phyloP scores from a whole-genome alignment of 2,888 invertebrate genomes.

The Melieria crassipennis region DNA sequence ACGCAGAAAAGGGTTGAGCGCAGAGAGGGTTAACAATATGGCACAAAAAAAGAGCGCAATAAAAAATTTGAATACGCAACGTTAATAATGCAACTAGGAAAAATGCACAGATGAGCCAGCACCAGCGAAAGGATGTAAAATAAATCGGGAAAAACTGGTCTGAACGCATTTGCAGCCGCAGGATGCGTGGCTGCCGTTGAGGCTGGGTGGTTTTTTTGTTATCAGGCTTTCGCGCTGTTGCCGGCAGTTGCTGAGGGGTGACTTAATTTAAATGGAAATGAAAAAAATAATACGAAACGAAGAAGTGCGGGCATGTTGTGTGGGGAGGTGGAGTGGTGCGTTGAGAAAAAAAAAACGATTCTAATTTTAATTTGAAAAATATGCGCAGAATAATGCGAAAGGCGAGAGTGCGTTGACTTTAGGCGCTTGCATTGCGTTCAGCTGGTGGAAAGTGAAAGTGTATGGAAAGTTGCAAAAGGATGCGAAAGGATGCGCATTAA shows the following conservation, averaged over 20 bases:
- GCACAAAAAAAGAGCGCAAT: not conserved
- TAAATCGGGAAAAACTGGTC: conserved; percentile 4
- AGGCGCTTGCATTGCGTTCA: not conserved
- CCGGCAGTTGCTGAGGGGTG: conserved; percentile 48
- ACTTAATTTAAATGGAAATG: conserved; percentile 50
- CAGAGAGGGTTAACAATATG: conserved; percentile 43
- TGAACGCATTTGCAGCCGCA: conserved; percentile 26
- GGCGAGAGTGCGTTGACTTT: conserved; percentile 20
- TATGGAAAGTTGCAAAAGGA: too few relatives aligned
- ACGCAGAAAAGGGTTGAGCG: conserved; percentile 55
- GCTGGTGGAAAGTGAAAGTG: too few relatives aligned
- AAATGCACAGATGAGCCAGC: conserved; percentile 46
- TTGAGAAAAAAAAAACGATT: conserved; percentile 32
- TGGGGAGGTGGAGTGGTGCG: too few relatives aligned
- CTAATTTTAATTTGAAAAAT: conserved; percentile 61
- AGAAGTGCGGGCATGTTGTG: conserved; percentile 9
- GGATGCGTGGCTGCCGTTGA: conserved; percentile 7
- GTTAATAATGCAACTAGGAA: conserved; percentile 47
- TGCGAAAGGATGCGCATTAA: too few relatives aligned
- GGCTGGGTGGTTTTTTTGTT: conserved; percentile 37
- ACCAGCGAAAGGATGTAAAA: conserved; percentile 9
- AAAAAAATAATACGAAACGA: conserved; percentile 23
- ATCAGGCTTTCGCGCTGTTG: not conserved
- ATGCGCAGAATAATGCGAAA: conserved; percentile 51
- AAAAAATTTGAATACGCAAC: conserved; percentile 42